Evolutionary conservation across 2,888 invertebrate genomes (phyloP).

Genomic region (Gari tellinella): DNA sequence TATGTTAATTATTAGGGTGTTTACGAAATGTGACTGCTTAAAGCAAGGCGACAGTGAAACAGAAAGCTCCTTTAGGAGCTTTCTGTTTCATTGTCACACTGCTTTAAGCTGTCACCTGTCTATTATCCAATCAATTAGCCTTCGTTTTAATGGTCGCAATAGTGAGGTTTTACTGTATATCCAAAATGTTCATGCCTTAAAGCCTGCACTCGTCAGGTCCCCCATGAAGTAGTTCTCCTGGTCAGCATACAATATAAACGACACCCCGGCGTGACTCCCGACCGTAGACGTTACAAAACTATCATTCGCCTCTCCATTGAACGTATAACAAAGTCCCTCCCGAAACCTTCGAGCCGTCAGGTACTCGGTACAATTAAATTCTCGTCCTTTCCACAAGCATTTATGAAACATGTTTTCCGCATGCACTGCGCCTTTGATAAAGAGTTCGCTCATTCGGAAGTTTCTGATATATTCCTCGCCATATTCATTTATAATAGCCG

Average conservation of each 20-base stretch:
- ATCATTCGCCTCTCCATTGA: background rate
- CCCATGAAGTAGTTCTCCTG: background rate
- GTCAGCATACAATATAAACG: background rate
- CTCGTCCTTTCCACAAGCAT: background rate
- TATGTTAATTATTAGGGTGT: too few species aligned
- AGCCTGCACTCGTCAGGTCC: too few species aligned
- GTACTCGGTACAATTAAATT: background rate
- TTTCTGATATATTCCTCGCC: background rate
- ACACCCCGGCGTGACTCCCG: slow-evolving; percentile 13
- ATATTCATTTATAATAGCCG: background rate
- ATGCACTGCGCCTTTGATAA: background rate
- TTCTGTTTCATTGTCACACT: too few species aligned
- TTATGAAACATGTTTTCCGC: background rate
- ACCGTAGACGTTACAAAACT: background rate
- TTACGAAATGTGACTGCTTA: too few species aligned
- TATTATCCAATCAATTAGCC: too few species aligned
- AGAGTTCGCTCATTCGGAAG: background rate
- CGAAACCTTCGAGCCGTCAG: background rate
- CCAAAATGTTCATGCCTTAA: too few species aligned
- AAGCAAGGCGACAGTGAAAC: too few species aligned
- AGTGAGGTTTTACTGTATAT: too few species aligned
- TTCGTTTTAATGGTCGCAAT: too few species aligned
- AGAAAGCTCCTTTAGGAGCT: too few species aligned
- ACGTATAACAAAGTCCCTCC: slow-evolving; percentile 11
- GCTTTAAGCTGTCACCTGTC: too few species aligned